Evolutionary conservation across 1,140 invertebrate genomes (phyloP).

Genomic region (Drosophila pseudoananassae): DNA sequence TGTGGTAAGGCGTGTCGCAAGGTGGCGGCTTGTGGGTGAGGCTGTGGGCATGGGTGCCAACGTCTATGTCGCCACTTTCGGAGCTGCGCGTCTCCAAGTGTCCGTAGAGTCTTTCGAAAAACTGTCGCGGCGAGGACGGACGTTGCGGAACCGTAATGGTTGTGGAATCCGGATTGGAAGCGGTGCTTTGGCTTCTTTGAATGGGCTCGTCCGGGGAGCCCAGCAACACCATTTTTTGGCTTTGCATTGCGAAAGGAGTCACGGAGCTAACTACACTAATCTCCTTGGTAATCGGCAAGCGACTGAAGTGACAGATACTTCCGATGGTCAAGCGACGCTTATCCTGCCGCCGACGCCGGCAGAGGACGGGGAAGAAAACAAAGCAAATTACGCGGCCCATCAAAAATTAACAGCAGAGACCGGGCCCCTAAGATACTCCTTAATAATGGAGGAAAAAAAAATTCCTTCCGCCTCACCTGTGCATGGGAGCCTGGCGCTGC

Average conservation of each 20-base stretch:
- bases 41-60: slow-evolving; percentile 46
- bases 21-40: slow-evolving; percentile 35
- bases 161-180: slow-evolving; percentile 10
- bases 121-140: slow-evolving; percentile 85
- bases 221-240: slow-evolving; percentile 20
- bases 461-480: slow-evolving; percentile 30
- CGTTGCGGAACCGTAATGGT: slow-evolving; percentile 53
- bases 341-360: slow-evolving; percentile 39
- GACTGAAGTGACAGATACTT: slow-evolving; percentile 60
- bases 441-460: slow-evolving; percentile 57
- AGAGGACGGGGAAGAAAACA: slow-evolving; percentile 28
- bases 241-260: slow-evolving; percentile 31
- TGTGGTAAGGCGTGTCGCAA: slow-evolving; percentile 73
- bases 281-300: slow-evolving; percentile 61
- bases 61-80: slow-evolving; percentile 69
- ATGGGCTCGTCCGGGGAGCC: slow-evolving; percentile 4
- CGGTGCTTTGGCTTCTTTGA: slow-evolving; percentile 7
- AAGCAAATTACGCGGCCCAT: slow-evolving; percentile 52
- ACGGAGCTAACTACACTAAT: slow-evolving; percentile 52
- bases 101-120: slow-evolving; percentile 86
- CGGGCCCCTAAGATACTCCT: slow-evolving; percentile 53
- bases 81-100: slow-evolving; percentile 83
- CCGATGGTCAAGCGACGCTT: slow-evolving; percentile 63
- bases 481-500: not conserved
- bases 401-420: slow-evolving; percentile 44